A percentile compares a stretch with the other conserved stretches of the same genome.
phyloP scores from a whole-genome alignment of 1,140 invertebrate genomes.

The Pomacea maculata region DNA sequence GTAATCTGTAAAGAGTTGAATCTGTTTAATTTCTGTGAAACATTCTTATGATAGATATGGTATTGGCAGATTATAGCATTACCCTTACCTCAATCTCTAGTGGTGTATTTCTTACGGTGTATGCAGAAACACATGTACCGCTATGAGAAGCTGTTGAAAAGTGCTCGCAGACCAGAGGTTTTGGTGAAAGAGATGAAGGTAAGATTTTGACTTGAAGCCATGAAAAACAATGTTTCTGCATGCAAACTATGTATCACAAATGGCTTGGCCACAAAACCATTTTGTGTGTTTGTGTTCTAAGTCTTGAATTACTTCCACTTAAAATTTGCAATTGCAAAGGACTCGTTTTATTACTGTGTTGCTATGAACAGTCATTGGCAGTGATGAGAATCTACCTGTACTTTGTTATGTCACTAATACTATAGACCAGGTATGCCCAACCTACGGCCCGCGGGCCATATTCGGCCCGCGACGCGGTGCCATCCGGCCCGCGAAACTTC shows the following conservation, averaged over 20 bases:
- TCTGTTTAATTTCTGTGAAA: neutral
- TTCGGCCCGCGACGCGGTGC: too few species aligned
- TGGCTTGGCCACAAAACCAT: too few species aligned
- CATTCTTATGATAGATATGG: neutral
- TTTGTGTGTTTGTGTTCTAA: neutral
- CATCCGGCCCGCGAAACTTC: too few species aligned
- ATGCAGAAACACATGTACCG: conserved; percentile 81
- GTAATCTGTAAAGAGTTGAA: neutral
- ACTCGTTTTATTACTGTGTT: too few species aligned
- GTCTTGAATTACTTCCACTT: neutral
- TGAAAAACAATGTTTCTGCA: too few species aligned
- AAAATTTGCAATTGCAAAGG: too few species aligned
- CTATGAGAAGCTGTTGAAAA: conserved; percentile 77
- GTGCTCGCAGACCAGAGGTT: conserved; percentile 77
- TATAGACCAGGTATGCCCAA: too few species aligned
- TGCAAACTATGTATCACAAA: too few species aligned
- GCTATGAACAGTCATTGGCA: too few species aligned
- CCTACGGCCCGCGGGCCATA: too few species aligned
- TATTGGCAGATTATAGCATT: neutral
- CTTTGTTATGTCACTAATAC: too few species aligned
- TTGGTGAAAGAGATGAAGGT: conserved; percentile 70
- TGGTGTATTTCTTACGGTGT: conserved; percentile 57
- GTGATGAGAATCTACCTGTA: too few species aligned
- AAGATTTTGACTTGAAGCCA: neutral
- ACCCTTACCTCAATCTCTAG: neutral